A percentile compares a stretch with the other conserved stretches of the same genome.
Evolutionary conservation across 2,888 invertebrate genomes (phyloP).

Genomic region (Lasioglossum vierecki): DNA sequence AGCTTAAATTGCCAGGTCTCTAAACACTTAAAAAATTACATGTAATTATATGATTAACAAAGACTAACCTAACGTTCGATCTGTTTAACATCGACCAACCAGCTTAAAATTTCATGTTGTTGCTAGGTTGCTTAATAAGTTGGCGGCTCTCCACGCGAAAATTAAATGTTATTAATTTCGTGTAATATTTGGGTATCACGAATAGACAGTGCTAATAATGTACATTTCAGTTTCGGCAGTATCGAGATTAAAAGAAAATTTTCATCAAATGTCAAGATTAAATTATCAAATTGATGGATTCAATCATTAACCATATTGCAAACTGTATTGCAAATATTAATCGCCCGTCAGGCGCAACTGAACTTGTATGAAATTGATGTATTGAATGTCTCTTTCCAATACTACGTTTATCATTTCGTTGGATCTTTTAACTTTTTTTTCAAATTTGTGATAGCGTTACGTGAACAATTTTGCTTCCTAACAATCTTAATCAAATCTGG

Average conservation of each 20-base stretch:
- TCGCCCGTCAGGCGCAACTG: background rate
- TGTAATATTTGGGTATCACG: background rate
- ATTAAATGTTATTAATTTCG: background rate
- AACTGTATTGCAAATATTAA: background rate
- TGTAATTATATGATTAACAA: background rate
- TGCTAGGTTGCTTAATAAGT: background rate
- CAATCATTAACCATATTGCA: too few species aligned
- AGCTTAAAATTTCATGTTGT: background rate
- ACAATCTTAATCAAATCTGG: background rate
- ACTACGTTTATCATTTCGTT: background rate
- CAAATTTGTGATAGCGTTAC: too few species aligned
- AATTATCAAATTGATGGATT: slow-evolving; percentile 1
- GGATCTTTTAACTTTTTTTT: background rate
- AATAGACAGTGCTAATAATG: background rate
- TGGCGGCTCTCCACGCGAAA: background rate
- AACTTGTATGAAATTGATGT: background rate
- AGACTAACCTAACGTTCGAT: background rate
- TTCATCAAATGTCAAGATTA: background rate
- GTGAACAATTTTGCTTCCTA: too few species aligned
- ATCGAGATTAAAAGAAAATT: background rate
- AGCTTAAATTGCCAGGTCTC: background rate
- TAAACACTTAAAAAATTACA: background rate
- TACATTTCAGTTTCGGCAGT: background rate
- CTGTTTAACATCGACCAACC: background rate
- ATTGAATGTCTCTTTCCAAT: too few species aligned